A percentile compares a stretch with the other conserved stretches of the same genome.
These are phyloP conservation scores for Lethenteron reissneri DNA, from an alignment of 2,113 vertebrate genomes.

Conservation along the genomic window DNA sequence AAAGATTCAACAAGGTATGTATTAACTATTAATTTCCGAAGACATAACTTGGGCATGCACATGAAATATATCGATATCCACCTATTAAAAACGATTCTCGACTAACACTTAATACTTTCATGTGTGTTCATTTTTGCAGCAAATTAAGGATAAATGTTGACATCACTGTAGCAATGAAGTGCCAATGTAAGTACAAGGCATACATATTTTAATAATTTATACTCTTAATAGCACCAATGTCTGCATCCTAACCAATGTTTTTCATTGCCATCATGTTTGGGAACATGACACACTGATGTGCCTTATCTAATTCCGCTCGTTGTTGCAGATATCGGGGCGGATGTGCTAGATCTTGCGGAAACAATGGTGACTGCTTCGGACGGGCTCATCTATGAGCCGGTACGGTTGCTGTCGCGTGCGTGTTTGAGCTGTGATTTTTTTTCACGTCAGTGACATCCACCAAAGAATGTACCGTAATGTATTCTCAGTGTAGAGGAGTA, in stretches of 20 bases:
- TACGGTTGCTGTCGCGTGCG: constrained; percentile 23
- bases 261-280: neutral
- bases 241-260: neutral
- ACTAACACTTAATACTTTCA: constrained; percentile 6
- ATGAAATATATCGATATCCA: neutral
- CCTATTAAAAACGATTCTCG: neutral
- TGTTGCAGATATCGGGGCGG: constrained; percentile 60
- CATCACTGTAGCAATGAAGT: constrained; percentile 93
- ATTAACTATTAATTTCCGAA: neutral
- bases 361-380: constrained; percentile 79
- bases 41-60: neutral
- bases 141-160: constrained; percentile 91
- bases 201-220: constrained; percentile 7
- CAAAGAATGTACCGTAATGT: neutral
- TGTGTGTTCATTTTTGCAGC: constrained; percentile 27
- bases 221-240: neutral
- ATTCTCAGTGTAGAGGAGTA: neutral
- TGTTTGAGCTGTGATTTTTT: no score
- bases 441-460: no score
- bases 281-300: neutral
- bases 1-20: constrained; percentile 75
- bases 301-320: constrained; percentile 11
- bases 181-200: constrained; percentile 59
- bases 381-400: constrained; percentile 68
- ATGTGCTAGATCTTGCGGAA: constrained; percentile 84